These are phyloP conservation scores for Thamnophis sirtalis DNA, from an alignment of 2,113 vertebrate species.

Conservation along the genomic window DNA sequence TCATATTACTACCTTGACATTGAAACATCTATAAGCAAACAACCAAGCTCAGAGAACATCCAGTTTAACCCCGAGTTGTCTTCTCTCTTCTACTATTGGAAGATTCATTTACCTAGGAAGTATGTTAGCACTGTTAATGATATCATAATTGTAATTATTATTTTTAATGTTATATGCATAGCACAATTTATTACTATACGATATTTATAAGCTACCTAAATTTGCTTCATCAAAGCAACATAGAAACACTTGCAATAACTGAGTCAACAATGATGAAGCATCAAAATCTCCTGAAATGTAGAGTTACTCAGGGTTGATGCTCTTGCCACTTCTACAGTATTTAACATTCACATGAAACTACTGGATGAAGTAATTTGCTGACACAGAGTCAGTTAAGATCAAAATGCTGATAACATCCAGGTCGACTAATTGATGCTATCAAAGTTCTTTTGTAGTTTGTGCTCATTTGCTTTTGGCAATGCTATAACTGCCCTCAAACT, in stretches of 20 bases:
- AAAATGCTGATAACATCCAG: not conserved
- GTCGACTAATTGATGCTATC: not conserved
- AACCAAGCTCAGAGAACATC: not conserved
- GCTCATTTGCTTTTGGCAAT: not conserved
- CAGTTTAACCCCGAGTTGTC: not conserved
- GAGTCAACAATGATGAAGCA: not conserved
- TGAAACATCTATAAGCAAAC: not conserved
- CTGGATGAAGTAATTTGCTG: not conserved
- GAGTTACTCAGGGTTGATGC: not conserved
- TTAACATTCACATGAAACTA: not conserved
- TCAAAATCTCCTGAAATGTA: not conserved
- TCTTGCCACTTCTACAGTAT: not conserved
- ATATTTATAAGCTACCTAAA: not conserved
- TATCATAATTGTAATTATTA: not conserved
- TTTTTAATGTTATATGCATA: not conserved
- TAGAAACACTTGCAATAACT: not conserved
- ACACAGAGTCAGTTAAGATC: not conserved
- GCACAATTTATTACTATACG: not conserved
- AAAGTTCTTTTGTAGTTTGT: not conserved
- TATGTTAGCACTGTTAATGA: not conserved
- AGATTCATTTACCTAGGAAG: not conserved
- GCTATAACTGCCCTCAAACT: not conserved
- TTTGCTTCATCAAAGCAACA: not conserved
- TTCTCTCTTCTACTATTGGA: not conserved
- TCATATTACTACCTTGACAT: not conserved